Evolutionary conservation across 2,797 vertebrate genomes (phyloP), one percentile per base, ranked within the genome.

Genomic region (Gouania willdenowi): DNA sequence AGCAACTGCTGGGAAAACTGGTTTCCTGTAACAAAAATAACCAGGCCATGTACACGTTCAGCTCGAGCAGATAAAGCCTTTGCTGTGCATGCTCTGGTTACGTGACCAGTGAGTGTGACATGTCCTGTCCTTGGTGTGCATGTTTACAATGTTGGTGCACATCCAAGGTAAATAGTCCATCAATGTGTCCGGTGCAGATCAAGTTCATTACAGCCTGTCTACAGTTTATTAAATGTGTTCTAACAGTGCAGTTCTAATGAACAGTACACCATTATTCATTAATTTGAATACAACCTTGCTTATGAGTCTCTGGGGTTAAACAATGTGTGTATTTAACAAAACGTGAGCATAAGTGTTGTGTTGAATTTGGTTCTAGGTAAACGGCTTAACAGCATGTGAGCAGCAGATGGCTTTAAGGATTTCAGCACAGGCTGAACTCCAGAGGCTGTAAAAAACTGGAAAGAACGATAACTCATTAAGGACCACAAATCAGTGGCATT

Each of bases 381-480:
- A 47, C 42, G 51, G 65, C 41, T 71, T 75, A 72, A 42, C 21
- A 9, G 23, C 27, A 45, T 39, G 40, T 49, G 41, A 65, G 24
- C 38, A 66, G 35, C 68, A 74, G 66, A 62, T 45, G 74, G 67
- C 31, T 74, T 57, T 41, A 14, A 23, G 44, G 73, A 73, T 77
- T 83, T 79, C 38, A 48, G 79, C 37, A 48, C 29, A n/a, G 22
- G 41, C 33, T 59, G 61, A 14, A 33, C 41, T 18, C 37, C 15
- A 53, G 17, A 54, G 17, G 36, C 41, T 1, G 22, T 25, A 51
- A 19, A 37, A 44, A 39, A n/a, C n/a, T n/a, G n/a, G n/a, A n/a
- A n/a, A n/a, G n/a, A n/a, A n/a, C n/a, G n/a, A n/a, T n/a, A n/a
- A n/a, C n/a, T n/a, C n/a, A n/a, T n/a, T n/a, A n/a, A n/a, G 19